These are phyloP conservation scores for Microtus oregoni DNA, from an alignment of 2,113 vertebrate genomes.

Conservation along the genomic window DNA sequence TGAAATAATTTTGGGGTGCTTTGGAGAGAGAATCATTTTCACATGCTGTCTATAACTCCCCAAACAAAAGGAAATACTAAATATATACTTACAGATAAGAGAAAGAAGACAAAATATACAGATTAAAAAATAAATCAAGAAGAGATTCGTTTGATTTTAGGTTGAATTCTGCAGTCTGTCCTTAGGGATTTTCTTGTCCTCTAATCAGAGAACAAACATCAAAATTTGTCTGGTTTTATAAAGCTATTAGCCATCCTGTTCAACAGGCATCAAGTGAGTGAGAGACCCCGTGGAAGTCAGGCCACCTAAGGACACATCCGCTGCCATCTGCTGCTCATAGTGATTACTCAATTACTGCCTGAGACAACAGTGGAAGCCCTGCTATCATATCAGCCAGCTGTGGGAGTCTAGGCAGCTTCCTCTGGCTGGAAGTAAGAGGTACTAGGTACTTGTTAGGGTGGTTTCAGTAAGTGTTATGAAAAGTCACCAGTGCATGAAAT, in stretches of 20 bases:
- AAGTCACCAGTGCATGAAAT: background rate
- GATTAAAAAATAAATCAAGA: background rate
- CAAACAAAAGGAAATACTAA: background rate
- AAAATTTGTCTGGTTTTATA: background rate
- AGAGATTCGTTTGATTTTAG: background rate
- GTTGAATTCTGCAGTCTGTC: slow-evolving; percentile 3
- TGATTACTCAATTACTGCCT: background rate
- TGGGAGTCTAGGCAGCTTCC: background rate
- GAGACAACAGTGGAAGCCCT: background rate
- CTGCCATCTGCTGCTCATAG: background rate
- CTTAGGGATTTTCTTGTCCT: slow-evolving; percentile 34
- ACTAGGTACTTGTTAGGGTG: background rate
- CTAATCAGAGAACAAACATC: background rate
- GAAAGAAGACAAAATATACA: background rate
- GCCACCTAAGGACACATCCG: background rate
- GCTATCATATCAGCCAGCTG: background rate
- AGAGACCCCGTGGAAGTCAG: background rate
- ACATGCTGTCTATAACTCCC: background rate
- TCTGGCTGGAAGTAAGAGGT: background rate
- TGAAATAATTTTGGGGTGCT: background rate
- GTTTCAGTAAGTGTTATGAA: background rate
- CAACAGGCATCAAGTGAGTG: background rate
- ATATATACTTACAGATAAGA: background rate
- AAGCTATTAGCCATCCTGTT: background rate
- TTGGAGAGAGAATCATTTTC: background rate